Evolutionary conservation across 2,888 invertebrate species (phyloP), one percentile per base, ranked within the genome.

Genomic region (Drosophila mayaguana): DNA sequence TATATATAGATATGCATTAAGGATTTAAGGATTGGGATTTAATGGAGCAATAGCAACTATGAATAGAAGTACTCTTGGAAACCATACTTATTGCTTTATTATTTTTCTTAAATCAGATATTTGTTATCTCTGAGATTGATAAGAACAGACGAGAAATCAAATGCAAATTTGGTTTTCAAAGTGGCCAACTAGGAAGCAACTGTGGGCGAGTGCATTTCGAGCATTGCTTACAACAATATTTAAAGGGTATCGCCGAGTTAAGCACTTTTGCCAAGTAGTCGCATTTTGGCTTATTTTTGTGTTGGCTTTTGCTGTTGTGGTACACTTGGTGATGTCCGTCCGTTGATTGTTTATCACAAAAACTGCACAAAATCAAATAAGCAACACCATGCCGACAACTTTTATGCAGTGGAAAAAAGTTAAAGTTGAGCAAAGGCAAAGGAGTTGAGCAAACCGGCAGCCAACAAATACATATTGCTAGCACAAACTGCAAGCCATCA

Each of bases 401-500:
- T 81, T 60, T 53, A 60, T 63, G 25, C 43, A 6, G 72, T 59
- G 61, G 73, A 80, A 64, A 75, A 69, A 81, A 66, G 75, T 72
- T 62, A 50, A 84, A 60, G 73, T 83, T 74, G 55, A 57, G 74
- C 70, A 69, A 65, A 67, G 67, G 56, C 68, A 69, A 65, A 67
- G 67, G 53, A 48, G 67, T 32, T 32, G 28, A 60, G 50, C 43
- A 62, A 55, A 57, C 54, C 42, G 62, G 16, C 61, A 55, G 59
- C 80, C 75, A 79, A 69, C 57, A 72, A 77, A 68, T 80, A 73
- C 74, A 77, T 72, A 69, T 81, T 67, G 67, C 84, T 75, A 71
- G 69, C 70, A 63, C 75, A 84, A 75, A 87, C 82, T 84, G 82
- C 63, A 81, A 87, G 82, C 80, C 88, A 87, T 89, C 89, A 83